A percentile compares a stretch with the other conserved stretches of the same genome.
These are phyloP conservation scores for Malacoctenus gilli DNA, from an alignment of 2,797 vertebrate species.

Conservation along the genomic window DNA sequence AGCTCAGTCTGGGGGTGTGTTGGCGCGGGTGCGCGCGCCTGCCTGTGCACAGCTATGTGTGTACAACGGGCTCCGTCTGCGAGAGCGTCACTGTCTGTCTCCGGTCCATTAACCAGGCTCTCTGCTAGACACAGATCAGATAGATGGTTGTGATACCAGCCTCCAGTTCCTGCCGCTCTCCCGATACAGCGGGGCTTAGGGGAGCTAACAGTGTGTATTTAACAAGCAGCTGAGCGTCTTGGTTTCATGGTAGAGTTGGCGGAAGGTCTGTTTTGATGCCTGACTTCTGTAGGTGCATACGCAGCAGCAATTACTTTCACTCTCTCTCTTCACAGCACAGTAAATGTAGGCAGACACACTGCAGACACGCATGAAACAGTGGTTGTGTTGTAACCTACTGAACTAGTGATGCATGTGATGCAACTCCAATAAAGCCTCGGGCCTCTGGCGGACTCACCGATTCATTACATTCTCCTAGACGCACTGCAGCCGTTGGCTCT, in stretches of 20 bases:
- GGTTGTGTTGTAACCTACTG: constrained; percentile 16
- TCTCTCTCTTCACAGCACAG: constrained; percentile 21
- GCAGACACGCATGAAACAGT: constrained; percentile 15
- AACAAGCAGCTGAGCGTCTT: constrained; percentile 52
- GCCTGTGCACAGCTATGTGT: constrained; percentile 56
- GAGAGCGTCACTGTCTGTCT: constrained; percentile 75
- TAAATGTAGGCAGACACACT: constrained; percentile 15
- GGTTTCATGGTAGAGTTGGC: constrained; percentile 38
- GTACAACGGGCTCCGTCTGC: constrained; percentile 55
- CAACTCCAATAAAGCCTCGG: constrained; percentile 33
- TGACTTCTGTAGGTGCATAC: constrained; percentile 45
- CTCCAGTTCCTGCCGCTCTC: constrained; percentile 47
- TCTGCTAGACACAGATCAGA: constrained; percentile 74
- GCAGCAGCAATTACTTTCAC: constrained; percentile 30
- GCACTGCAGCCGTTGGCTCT: too few species aligned
- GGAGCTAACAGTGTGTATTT: constrained; percentile 58
- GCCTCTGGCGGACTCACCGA: constrained; percentile 6
- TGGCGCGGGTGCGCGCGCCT: constrained; percentile 30
- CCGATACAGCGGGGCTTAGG: constrained; percentile 32
- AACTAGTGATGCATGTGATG: constrained; percentile 38
- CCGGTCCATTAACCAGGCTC: constrained; percentile 75
- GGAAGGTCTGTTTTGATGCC: constrained; percentile 47
- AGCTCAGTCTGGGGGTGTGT: constrained; percentile 52
- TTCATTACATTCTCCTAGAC: too few species aligned
- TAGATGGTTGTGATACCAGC: constrained; percentile 67